phyloP scores from a whole-genome alignment of 2,797 vertebrate species.

The Schizothorax lantsangensis region DNA sequence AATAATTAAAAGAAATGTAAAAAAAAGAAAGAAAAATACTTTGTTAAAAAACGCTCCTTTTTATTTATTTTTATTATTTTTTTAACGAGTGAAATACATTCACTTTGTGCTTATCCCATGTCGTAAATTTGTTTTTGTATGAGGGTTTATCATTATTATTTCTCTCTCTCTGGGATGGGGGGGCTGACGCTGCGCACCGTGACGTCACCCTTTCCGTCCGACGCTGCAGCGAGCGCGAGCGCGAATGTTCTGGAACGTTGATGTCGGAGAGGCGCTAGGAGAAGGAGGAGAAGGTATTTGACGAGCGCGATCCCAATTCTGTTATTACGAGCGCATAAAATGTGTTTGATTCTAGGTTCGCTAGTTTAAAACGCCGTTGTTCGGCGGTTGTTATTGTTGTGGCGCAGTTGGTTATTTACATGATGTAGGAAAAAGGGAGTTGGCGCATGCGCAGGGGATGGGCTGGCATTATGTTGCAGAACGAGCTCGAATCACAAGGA shows the following conservation, averaged over 20 bases:
- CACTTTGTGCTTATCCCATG: neutral
- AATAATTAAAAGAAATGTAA: neutral
- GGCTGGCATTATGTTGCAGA: conserved; percentile 75
- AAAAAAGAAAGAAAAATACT: neutral
- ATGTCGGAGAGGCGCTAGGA: conserved; percentile 54
- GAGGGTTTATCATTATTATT: neutral
- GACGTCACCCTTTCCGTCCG: conserved; percentile 84
- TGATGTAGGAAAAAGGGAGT: conserved; percentile 56
- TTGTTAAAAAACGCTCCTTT: neutral
- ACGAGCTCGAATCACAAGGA: conserved; percentile 69
- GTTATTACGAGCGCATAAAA: neutral
- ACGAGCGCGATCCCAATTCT: neutral
- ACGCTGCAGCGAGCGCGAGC: conserved; percentile 75
- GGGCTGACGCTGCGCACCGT: conserved; percentile 66
- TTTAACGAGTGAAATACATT: neutral
- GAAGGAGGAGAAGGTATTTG: conserved; percentile 31
- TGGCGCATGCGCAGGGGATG: conserved; percentile 77
- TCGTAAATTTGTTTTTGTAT: neutral
- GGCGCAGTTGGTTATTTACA: conserved; percentile 83
- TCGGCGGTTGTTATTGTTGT: conserved; percentile 62
- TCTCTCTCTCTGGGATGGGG: conserved; percentile 8
- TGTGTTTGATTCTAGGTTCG: neutral
- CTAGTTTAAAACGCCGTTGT: neutral
- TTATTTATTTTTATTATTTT: too few relatives aligned
- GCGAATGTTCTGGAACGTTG: conserved; percentile 79